These are phyloP conservation scores for Vicugna pacos DNA, from an alignment of 2,113 vertebrate species.

Conservation along the genomic window DNA sequence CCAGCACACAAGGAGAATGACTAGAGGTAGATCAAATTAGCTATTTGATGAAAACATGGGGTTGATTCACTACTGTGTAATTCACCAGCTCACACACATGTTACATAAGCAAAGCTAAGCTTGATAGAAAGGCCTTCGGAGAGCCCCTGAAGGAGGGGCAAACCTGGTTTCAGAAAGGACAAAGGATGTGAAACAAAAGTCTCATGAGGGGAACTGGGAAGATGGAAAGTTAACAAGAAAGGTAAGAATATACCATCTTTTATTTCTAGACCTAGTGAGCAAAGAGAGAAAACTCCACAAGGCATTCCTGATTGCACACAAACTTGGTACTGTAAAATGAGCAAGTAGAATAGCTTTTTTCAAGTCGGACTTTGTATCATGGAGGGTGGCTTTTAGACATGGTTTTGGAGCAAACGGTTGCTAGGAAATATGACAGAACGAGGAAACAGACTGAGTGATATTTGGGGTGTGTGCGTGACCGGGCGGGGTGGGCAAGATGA, in stretches of 20 bases:
- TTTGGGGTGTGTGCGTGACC: constrained; percentile 72
- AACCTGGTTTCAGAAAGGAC: constrained; percentile 58
- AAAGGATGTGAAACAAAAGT: constrained; percentile 69
- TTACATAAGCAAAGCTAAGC: constrained; percentile 15
- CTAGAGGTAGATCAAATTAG: background rate
- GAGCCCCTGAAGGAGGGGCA: constrained; percentile 7
- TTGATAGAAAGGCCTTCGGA: constrained; percentile 66
- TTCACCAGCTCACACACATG: constrained; percentile 50
- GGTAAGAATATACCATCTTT: constrained; percentile 68
- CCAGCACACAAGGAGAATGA: background rate
- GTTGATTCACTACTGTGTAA: constrained; percentile 57
- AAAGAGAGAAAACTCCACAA: constrained; percentile 31
- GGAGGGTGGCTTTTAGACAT: constrained; percentile 60
- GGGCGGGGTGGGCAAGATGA: constrained; percentile 74
- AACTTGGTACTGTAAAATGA: constrained; percentile 67
- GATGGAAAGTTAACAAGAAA: constrained; percentile 70
- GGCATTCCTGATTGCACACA: constrained; percentile 42
- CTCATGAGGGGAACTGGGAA: constrained; percentile 69
- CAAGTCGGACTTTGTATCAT: constrained; percentile 60
- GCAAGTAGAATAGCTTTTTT: constrained; percentile 46
- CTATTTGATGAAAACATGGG: constrained; percentile 22
- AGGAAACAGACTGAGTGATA: constrained; percentile 78
- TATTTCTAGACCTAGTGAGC: constrained; percentile 66
- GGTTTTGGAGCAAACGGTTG: constrained; percentile 76
- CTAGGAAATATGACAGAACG: constrained; percentile 78